Evolutionary conservation across 2,888 invertebrate species (phyloP).

Genomic region (Dastarcus helophoroides): DNA sequence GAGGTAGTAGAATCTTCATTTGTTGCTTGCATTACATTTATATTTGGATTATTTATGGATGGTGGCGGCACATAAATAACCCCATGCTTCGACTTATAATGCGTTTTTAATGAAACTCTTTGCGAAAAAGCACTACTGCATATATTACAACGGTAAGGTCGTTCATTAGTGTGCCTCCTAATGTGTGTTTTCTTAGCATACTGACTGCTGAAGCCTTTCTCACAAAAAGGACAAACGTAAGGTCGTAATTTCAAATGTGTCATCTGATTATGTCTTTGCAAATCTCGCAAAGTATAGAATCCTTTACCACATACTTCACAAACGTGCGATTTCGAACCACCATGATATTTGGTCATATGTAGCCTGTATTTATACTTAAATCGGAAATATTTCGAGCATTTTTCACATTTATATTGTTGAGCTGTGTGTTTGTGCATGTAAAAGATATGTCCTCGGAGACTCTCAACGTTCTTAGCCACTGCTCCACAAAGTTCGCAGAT

Average conservation of each 20-base stretch:
- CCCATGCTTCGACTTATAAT: conserved; percentile 23
- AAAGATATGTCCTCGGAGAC: conserved; percentile 26
- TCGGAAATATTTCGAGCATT: conserved; percentile 23
- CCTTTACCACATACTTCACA: conserved; percentile 3
- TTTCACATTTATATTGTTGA: conserved; percentile 23
- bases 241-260: conserved; percentile 24
- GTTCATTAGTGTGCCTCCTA: conserved; percentile 24
- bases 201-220: conserved; percentile 22
- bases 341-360: conserved; percentile 26
- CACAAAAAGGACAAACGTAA: conserved; percentile 22
- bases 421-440: conserved; percentile 24
- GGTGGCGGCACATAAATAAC: no score
- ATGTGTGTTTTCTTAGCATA: conserved; percentile 22
- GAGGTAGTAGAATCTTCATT: no score
- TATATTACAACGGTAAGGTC: conserved; percentile 22
- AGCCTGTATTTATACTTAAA: conserved; percentile 23
- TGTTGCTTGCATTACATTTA: no score
- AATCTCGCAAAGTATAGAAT: conserved; percentile 15
- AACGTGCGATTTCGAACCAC: conserved; percentile 12
- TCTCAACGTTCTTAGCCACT: conserved; percentile 25
- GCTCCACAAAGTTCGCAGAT: conserved; percentile 27
- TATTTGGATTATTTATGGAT: no score
- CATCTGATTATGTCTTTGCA: conserved; percentile 24
- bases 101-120: conserved; percentile 22
- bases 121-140: conserved; percentile 24